Base-by-base conservation (phyloP, 2,797 vertebrate genomes). In the Gallinago stenura region DNA sequence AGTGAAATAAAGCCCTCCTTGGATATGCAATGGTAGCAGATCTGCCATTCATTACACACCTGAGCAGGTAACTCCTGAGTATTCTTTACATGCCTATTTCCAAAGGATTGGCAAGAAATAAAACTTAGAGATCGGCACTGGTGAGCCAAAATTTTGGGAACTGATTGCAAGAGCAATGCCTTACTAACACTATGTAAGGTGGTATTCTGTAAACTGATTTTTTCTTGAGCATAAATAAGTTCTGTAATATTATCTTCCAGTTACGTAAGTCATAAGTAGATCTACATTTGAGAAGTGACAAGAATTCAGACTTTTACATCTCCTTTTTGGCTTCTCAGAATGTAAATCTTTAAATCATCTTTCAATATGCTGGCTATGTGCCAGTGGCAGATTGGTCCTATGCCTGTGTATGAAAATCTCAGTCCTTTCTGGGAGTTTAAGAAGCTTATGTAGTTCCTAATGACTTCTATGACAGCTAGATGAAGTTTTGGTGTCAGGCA, bases 311-410 rank as follows among this genome's bases (percentile, higher is more conserved):
- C 17, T 84, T 87, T 72, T 86, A 54, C 28, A 62, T 85, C 75
- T 85, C 39, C 17, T 90, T 30, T 77, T 73, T 56, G 17, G 64
- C 48, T 92, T 92, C 71, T 94, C 72, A 73, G 68, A 83, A 92
- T 78, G 75, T 62, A 95, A 97, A 96, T 92, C 88, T 95, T 77
- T 87, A 93, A 93, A 91, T 82, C 71, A 83, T 68, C 70, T 83
- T 93, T 92, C 87, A 90, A 51, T n/a, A 48, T 6, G 28, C 35
- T 84, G 85, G 68, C 45, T 85, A 5, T 35, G 41, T 0, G 0
- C 64, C 83, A 77, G 56, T 4, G 4, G 53, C 68, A 73, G 70
- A 83, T 89, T 90, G 35, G 56, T 77, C 83, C 73, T 80, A 51
- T 64, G 45, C 6, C 18, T 79, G 56, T 75, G 21, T 70, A 87